Evolutionary conservation across 2,113 vertebrate genomes (phyloP).

Genomic region (Leuciscus idus): DNA sequence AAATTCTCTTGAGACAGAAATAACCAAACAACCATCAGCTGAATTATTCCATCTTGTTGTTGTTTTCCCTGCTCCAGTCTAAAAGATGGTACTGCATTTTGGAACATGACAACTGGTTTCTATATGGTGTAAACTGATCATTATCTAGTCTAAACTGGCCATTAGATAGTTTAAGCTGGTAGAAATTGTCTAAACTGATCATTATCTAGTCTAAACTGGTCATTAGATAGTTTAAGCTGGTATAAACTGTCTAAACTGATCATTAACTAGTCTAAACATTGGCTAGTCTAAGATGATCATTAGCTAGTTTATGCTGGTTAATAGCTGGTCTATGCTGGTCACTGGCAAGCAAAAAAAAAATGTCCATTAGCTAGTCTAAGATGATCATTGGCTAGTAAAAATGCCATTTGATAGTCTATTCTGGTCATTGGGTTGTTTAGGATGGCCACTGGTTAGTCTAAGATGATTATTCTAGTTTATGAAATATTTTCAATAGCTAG

Average conservation of each 20-base stretch:
- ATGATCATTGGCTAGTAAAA: neutral
- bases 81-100: neutral
- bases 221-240: neutral
- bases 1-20: constrained; percentile 20
- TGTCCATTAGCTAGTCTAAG: neutral
- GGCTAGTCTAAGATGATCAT: neutral
- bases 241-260: neutral
- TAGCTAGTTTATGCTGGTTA: no score
- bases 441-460: neutral
- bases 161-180: neutral
- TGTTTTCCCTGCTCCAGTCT: neutral
- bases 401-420: neutral
- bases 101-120: neutral
- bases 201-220: neutral
- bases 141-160: neutral
- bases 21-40: neutral
- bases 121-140: neutral
- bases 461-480: neutral
- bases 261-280: neutral
- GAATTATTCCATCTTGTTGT: constrained; percentile 8
- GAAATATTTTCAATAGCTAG: neutral
- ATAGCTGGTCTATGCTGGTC: no score
- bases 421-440: no score
- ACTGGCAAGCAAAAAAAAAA: neutral
- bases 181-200: neutral